Conservation (phyloP, 2,113 vertebrate species). For the Polyodon spathula region DNA sequence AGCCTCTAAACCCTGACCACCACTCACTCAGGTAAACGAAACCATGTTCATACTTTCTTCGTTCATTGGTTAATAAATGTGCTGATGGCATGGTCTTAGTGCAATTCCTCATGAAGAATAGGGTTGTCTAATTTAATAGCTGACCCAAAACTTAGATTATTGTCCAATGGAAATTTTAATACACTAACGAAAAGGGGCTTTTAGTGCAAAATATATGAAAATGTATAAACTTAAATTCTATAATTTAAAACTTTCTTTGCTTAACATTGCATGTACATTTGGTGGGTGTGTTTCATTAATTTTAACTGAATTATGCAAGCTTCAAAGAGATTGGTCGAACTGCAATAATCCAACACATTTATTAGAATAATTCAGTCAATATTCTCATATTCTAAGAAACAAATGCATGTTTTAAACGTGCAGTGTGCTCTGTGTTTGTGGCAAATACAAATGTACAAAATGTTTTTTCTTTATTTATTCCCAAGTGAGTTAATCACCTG, state of each 20-base stretch:
- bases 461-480: conserved; percentile 29
- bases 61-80: not conserved
- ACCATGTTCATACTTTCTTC: conserved; percentile 21
- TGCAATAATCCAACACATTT: no score
- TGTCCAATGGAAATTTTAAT: not conserved
- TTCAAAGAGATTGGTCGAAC: no score
- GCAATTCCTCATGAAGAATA: not conserved
- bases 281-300: no score
- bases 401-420: no score
- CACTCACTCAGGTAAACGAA: conserved; percentile 63
- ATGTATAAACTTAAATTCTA: no score
- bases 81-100: not conserved
- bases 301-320: no score
- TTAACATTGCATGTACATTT: no score
- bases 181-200: no score
- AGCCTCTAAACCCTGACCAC: conserved; percentile 48
- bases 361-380: no score
- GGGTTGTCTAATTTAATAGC: not conserved
- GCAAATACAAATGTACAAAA: not conserved
- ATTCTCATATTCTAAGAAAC: no score
- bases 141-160: not conserved
- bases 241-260: no score
- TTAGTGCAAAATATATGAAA: no score
- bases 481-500: conserved; percentile 32
- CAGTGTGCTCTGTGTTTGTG: conserved; percentile 1